Percentiles rank a stretch among this genome's conserved stretches.
phyloP scores from a whole-genome alignment of 2,113 vertebrate species.

The Crotophaga sulcirostris region DNA sequence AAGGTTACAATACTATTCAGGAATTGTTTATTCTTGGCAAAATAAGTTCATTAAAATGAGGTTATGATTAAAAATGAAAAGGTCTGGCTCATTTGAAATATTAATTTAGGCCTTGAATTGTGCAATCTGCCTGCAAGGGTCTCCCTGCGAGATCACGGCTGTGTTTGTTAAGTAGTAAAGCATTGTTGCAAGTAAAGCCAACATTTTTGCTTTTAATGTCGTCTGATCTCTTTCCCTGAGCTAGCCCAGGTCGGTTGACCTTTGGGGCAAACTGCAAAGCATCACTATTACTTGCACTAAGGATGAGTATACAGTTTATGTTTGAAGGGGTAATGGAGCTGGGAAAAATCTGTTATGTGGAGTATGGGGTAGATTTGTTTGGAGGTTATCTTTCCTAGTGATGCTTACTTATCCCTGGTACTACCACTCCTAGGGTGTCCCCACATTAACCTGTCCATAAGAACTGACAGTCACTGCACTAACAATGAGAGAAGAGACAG shows the following conservation, averaged over 20 bases:
- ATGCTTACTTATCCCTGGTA: background rate
- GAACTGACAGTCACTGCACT: too few relatives aligned
- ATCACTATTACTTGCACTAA: background rate
- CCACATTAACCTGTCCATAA: background rate
- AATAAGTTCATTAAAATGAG: constrained; percentile 54
- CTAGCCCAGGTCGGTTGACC: background rate
- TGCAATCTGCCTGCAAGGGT: constrained; percentile 48
- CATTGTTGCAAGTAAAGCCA: constrained; percentile 20
- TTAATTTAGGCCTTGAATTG: constrained; percentile 36
- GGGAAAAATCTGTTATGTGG: background rate
- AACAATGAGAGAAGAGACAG: background rate
- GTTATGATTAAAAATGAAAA: constrained; percentile 41
- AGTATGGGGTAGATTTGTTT: background rate
- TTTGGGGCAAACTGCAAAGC: background rate
- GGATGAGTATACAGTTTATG: background rate
- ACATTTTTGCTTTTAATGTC: background rate
- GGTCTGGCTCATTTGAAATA: constrained; percentile 41
- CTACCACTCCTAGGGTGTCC: fast-evolving
- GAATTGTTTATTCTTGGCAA: constrained; percentile 46
- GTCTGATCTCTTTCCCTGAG: constrained; percentile 24
- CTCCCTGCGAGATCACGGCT: background rate
- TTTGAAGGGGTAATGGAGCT: background rate
- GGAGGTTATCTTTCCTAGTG: background rate
- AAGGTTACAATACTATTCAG: background rate
- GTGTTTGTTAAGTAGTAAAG: background rate